A percentile compares a stretch with the other conserved stretches of the same genome.
These are phyloP conservation scores for Muscicapa comitata DNA, from an alignment of 2,797 vertebrate species.

Conservation along the genomic window DNA sequence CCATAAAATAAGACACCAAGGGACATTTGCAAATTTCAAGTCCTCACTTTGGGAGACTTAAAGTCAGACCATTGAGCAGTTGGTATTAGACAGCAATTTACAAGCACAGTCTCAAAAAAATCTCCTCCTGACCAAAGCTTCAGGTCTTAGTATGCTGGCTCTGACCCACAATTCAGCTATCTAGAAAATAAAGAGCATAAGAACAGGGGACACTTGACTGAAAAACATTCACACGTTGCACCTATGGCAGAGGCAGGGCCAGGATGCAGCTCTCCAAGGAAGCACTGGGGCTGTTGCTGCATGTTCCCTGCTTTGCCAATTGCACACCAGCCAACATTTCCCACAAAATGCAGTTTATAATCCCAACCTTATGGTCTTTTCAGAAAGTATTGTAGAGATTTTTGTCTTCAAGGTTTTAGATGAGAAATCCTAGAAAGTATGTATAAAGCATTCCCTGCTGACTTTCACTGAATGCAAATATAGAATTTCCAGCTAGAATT, in stretches of 20 bases:
- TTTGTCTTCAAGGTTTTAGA: not conserved
- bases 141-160: not conserved
- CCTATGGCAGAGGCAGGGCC: not conserved
- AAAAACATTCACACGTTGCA: not conserved
- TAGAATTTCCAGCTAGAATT: not conserved
- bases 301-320: not conserved
- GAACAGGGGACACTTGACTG: not conserved
- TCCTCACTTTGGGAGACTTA: not conserved
- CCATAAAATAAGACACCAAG: not conserved
- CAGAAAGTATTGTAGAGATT: not conserved
- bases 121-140: not conserved
- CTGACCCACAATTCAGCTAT: not conserved
- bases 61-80: not conserved
- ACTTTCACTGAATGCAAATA: not conserved
- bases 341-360: not conserved
- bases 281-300: not conserved
- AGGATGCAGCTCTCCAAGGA: not conserved
- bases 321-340: not conserved
- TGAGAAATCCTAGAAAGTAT: not conserved
- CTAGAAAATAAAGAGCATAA: not conserved
- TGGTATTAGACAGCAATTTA: not conserved
- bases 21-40: accelerated
- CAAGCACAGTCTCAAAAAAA: not conserved
- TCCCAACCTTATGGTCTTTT: not conserved
- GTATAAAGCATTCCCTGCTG: not conserved